phyloP scores from a whole-genome alignment of 2,797 vertebrate genomes.

The Myotis daubentonii region DNA sequence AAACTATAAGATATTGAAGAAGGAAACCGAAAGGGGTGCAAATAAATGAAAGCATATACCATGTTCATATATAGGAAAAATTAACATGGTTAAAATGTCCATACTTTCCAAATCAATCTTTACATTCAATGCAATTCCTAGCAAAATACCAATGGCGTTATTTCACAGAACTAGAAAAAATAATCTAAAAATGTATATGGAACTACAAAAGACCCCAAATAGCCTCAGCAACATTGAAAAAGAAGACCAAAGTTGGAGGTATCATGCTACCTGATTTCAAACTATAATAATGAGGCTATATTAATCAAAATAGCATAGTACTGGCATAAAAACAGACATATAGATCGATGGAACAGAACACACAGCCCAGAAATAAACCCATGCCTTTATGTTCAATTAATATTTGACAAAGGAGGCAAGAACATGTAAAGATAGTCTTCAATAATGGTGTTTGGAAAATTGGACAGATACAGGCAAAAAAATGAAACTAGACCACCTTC shows the following conservation, averaged over 20 bases:
- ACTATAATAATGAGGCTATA: neutral
- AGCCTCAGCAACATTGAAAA: neutral
- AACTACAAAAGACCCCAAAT: neutral
- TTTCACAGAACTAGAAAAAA: neutral
- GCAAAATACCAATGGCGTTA: neutral
- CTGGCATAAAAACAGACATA: neutral
- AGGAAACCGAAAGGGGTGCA: neutral
- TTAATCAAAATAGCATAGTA: neutral
- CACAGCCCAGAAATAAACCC: neutral
- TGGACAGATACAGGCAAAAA: neutral
- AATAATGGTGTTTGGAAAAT: neutral
- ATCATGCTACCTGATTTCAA: neutral
- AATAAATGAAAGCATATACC: neutral
- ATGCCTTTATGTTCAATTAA: neutral
- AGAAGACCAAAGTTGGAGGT: neutral
- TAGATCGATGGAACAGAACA: neutral
- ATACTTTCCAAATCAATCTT: neutral
- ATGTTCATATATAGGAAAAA: neutral
- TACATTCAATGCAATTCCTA: neutral
- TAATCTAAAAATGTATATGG: neutral
- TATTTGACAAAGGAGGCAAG: neutral
- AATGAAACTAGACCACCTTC: neutral
- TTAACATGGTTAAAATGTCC: neutral
- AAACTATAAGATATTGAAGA: neutral
- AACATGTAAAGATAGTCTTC: neutral